A percentile compares a stretch with the other conserved stretches of the same genome.
These are phyloP conservation scores for Dromococcyx pavoninus DNA, from an alignment of 2,797 vertebrate genomes.

Conservation along the genomic window DNA sequence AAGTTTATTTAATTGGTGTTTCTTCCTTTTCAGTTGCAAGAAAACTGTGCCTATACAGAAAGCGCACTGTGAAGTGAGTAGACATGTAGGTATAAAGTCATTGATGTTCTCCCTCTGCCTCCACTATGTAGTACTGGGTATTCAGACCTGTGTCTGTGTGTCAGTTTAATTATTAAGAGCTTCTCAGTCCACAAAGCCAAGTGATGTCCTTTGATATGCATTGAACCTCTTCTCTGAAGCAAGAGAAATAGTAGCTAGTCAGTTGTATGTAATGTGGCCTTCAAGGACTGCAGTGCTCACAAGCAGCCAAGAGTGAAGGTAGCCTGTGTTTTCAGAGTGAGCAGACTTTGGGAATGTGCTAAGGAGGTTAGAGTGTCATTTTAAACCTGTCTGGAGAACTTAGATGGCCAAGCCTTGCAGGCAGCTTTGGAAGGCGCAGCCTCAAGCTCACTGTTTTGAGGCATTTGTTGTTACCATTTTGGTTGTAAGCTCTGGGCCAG, in stretches of 20 bases:
- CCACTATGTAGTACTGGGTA: neutral
- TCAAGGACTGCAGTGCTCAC: neutral
- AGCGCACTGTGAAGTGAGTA: neutral
- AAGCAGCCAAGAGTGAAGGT: fast-evolving
- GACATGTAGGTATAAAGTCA: neutral
- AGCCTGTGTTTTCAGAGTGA: neutral
- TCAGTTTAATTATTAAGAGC: conserved; percentile 21
- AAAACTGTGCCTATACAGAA: neutral
- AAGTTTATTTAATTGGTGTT: conserved; percentile 15
- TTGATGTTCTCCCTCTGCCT: neutral
- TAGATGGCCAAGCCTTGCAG: neutral
- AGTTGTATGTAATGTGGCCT: fast-evolving
- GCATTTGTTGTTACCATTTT: fast-evolving
- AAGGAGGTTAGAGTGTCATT: neutral
- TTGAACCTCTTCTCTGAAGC: neutral
- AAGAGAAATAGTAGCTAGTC: neutral
- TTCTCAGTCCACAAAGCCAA: neutral
- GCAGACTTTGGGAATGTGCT: neutral
- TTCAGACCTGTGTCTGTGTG: neutral
- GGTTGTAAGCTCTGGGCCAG: neutral
- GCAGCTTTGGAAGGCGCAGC: neutral
- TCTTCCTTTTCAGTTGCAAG: neutral
- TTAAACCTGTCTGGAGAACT: neutral
- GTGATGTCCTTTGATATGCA: conserved; percentile 1
- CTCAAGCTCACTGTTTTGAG: neutral